Base-by-base conservation (phyloP, 2,113 vertebrate genomes). In the Oenanthe oenanthe region DNA sequence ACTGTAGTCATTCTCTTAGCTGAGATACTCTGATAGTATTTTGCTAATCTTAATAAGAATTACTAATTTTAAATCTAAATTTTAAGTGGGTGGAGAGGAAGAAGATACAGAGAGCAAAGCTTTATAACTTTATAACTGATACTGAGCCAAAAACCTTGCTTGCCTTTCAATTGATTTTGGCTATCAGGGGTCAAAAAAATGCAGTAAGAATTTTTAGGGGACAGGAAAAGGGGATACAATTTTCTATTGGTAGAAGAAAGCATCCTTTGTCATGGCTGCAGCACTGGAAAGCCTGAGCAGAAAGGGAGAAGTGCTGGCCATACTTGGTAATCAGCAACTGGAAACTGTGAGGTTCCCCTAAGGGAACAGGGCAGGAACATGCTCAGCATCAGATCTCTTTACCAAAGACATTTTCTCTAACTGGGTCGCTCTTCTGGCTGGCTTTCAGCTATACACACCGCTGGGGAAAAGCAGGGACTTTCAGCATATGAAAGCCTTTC, bases 1-100 rank as follows among this genome's bases (percentile, higher is more conserved):
- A 95, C 93, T 96, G 82, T 87, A 95, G 95, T 96, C 97, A 96
- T 92, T 94, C 89, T 95, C 81, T 89, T 89, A 92, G 81, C 86
- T 96, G 70, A 97, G 80, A 96, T 96, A 80, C 85, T 96, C 94
- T 94, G 95, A 96, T 94, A 96, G 95, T 56, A 93, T 96, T 98
- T 97, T 97, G 38, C 31, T 97, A 96, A 97, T 97, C 96, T 98
- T 96, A 95, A 89, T 92, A 97, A 96, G 94, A 93, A 96, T 95
- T 83, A 48, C 79, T 94, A 94, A 92, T 94, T 92, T 92, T 97
- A 97, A 96, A 89, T 83, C 56, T 92, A 74, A 93, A 88, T 92
- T 97, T 98, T 80, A 75, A 9, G 10, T 48, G 5, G 13, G 14
- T 84, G 7, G 4, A 63, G 6, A 9, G 15, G 21, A 67, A 80